These are phyloP conservation scores for Tipula confusa DNA, from an alignment of 2,888 invertebrate genomes.

Conservation along the genomic window DNA sequence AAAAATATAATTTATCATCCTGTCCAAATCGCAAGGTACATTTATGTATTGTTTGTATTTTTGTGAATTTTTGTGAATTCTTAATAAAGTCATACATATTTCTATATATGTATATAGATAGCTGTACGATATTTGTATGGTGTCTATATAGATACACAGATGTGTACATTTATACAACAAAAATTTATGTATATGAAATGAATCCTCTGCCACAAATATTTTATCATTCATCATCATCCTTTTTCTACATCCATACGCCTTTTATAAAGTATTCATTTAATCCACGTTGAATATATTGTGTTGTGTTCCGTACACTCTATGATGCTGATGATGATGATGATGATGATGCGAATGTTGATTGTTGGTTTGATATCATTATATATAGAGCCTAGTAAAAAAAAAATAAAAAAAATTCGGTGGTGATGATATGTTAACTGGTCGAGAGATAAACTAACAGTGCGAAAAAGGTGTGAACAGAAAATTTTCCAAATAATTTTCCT, in stretches of 20 bases:
- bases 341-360: background rate
- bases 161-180: background rate
- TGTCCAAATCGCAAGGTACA: constrained; percentile 3
- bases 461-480: background rate
- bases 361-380: background rate
- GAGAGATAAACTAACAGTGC: background rate
- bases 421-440: background rate
- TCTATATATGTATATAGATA: background rate
- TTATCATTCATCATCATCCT: constrained; percentile 9
- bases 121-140: background rate
- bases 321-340: background rate
- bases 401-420: no score
- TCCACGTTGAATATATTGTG: background rate
- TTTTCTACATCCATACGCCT: no score
- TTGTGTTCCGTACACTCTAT: background rate
- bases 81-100: background rate
- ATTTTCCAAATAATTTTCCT: background rate
- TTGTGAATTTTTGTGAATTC: background rate
- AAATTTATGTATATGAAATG: background rate
- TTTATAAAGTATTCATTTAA: constrained; percentile 15
- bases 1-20: background rate
- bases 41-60: background rate
- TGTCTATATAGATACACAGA: background rate
- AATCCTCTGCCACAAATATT: background rate
- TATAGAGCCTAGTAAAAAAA: background rate